A percentile compares a stretch with the other conserved stretches of the same genome.
phyloP scores from a whole-genome alignment of 1,140 invertebrate genomes.

The Aplysia californica region DNA sequence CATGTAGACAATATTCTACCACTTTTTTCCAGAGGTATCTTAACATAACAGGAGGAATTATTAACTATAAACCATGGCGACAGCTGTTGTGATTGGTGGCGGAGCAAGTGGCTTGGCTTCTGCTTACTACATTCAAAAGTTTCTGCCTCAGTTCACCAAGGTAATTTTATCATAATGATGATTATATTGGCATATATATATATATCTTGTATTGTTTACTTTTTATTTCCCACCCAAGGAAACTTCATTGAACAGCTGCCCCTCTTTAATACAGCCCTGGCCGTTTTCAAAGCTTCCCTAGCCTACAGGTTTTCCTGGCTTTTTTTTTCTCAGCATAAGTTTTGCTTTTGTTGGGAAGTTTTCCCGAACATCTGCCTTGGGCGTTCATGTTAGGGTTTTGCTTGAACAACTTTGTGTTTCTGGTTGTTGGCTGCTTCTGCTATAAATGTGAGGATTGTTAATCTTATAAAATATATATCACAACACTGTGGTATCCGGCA shows the following conservation, averaged over 20 bases:
- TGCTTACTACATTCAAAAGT: slow-evolving; percentile 44
- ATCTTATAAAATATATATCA: no score
- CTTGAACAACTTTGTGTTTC: no score
- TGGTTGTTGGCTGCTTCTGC: no score
- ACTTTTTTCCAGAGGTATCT: no score
- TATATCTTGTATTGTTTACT: not conserved
- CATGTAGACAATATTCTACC: no score
- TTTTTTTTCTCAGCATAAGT: not conserved
- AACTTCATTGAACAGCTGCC: not conserved
- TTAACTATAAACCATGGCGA: slow-evolving; percentile 49
- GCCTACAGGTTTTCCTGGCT: not conserved
- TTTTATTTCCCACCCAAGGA: not conserved
- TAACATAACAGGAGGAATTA: no score
- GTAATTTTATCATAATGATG: slow-evolving; percentile 25
- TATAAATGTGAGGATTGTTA: no score
- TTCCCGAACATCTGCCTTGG: no score
- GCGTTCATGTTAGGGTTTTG: no score
- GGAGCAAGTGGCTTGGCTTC: slow-evolving; percentile 45
- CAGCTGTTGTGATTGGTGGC: slow-evolving; percentile 47
- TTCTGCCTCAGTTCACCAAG: slow-evolving; percentile 40
- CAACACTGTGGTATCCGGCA: no score
- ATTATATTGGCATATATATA: not conserved
- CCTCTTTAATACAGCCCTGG: not conserved
- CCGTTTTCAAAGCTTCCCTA: not conserved
- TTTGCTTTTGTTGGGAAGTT: no score